A percentile compares a stretch with the other conserved stretches of the same genome.
Evolutionary conservation across 2,113 vertebrate genomes (phyloP).

Genomic region (Stigmatopora nigra): DNA sequence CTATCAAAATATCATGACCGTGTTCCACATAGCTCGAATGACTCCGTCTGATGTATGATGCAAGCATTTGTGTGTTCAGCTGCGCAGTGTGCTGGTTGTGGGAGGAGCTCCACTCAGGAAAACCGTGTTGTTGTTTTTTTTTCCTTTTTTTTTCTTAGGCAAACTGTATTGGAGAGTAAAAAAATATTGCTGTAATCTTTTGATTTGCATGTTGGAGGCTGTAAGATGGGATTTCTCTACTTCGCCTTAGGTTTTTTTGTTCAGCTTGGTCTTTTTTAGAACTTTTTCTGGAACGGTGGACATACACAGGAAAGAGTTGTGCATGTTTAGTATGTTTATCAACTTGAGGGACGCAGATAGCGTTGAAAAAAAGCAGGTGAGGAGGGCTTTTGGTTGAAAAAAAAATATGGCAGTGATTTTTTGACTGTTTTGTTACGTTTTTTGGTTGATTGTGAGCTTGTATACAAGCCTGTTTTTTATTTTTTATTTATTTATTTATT

Average conservation of each 20-base stretch:
- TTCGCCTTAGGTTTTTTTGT: slow-evolving; percentile 7
- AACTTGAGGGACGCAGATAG: slow-evolving; percentile 23
- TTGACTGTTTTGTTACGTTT: slow-evolving; percentile 10
- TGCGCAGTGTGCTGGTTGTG: slow-evolving; percentile 28
- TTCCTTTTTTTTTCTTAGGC: slow-evolving; percentile 17
- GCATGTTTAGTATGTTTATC: slow-evolving; percentile 44
- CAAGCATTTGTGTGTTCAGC: slow-evolving; percentile 42
- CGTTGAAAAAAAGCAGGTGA: slow-evolving; percentile 37
- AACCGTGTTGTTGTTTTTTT: slow-evolving; percentile 17
- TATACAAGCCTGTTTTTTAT: slow-evolving; percentile 3
- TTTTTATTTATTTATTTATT: no score
- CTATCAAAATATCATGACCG: slow-evolving; percentile 4
- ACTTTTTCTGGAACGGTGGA: slow-evolving; percentile 3
- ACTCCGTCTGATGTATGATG: slow-evolving; percentile 37
- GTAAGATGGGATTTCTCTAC: slow-evolving; percentile 13
- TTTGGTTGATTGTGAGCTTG: slow-evolving; percentile 7
- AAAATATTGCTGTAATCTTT: slow-evolving; percentile 39
- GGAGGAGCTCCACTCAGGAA: slow-evolving; percentile 54
- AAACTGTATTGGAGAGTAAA: slow-evolving; percentile 33
- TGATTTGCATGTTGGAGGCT: slow-evolving; percentile 34
- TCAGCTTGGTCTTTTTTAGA: slow-evolving; percentile 25
- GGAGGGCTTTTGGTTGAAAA: slow-evolving; percentile 38
- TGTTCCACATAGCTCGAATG: slow-evolving; percentile 14
- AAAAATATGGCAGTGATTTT: slow-evolving; percentile 6
- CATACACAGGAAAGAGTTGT: slow-evolving; percentile 47